Conservation (phyloP, 2,113 vertebrate species). For the Thamnaconus septentrionalis region DNA sequence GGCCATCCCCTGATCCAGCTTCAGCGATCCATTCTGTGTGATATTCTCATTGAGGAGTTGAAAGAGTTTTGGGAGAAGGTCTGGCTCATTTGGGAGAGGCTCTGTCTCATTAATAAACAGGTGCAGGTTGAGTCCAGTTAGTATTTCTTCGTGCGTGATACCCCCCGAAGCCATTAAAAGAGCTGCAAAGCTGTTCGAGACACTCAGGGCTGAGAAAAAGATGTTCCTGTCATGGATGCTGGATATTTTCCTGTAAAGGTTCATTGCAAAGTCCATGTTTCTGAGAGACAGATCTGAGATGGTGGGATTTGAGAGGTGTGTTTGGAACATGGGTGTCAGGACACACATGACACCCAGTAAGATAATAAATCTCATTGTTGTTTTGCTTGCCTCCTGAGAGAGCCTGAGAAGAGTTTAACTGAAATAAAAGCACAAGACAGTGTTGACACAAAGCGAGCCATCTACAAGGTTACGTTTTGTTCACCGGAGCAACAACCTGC, state of each 20-base stretch:
- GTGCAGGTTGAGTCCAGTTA: slow-evolving; percentile 75
- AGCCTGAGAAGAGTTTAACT: slow-evolving; percentile 15
- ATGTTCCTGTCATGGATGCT: slow-evolving; percentile 83
- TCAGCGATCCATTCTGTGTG: slow-evolving; percentile 72
- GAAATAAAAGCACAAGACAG: slow-evolving; percentile 24
- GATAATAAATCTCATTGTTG: slow-evolving; percentile 51
- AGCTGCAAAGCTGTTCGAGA: slow-evolving; percentile 78
- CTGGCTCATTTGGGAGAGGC: slow-evolving; percentile 20
- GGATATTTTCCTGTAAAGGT: slow-evolving; percentile 86
- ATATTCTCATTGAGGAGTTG: slow-evolving; percentile 77
- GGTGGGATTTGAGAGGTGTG: slow-evolving; percentile 35
- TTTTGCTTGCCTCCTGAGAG: slow-evolving; percentile 22
- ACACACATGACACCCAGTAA: background rate
- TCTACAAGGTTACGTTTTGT: no score
- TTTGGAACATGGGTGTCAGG: slow-evolving; percentile 43
- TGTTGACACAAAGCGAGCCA: no score
- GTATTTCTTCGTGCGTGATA: slow-evolving; percentile 77
- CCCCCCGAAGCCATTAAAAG: slow-evolving; percentile 78
- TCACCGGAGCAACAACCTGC: no score
- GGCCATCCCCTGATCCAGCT: slow-evolving; percentile 75
- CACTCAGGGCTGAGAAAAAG: slow-evolving; percentile 85
- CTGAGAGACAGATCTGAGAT: slow-evolving; percentile 79
- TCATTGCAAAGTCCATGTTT: slow-evolving; percentile 86
- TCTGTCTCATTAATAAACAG: slow-evolving; percentile 18
- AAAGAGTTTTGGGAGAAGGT: slow-evolving; percentile 78